phyloP scores from a whole-genome alignment of 2,888 invertebrate species.

The Hirtodrosophila alboralis region DNA sequence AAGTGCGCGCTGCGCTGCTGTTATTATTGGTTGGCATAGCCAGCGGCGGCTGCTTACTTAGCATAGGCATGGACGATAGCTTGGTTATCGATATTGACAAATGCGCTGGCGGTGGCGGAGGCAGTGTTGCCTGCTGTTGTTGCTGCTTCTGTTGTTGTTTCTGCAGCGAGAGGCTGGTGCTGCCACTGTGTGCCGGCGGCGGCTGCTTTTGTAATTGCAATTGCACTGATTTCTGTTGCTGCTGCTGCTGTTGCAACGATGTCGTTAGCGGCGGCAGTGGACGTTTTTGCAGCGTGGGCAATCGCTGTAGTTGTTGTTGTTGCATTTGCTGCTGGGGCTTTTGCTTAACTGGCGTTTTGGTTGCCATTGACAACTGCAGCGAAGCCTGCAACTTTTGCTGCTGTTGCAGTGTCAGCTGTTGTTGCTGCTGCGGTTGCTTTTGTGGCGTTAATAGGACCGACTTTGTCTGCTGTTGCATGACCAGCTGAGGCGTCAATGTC shows the following conservation, averaged over 20 bases:
- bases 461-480: conserved; percentile 5
- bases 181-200: conserved; percentile 28
- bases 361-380: conserved; percentile 2
- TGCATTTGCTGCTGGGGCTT: conserved; percentile 12
- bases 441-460: conserved; percentile 4
- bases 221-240: conserved; percentile 11
- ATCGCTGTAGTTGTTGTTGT: conserved; percentile 25
- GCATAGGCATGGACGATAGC: conserved; percentile 25
- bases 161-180: conserved; percentile 4
- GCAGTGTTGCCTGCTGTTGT: background rate
- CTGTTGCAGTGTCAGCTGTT: conserved; percentile 15
- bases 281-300: conserved; percentile 42
- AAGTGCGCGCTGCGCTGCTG: conserved; percentile 52
- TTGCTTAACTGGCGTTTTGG: conserved; percentile 24
- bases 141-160: conserved; percentile 28
- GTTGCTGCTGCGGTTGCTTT: conserved; percentile 7
- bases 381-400: conserved; percentile 9
- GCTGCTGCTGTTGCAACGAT: conserved; percentile 1
- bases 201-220: conserved; percentile 16
- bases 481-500: background rate
- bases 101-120: conserved; percentile 21
- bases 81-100: conserved; percentile 26
- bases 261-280: conserved; percentile 1
- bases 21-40: background rate
- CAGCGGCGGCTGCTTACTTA: conserved; percentile 24